Conservation (phyloP, 2,888 invertebrate species). For the Chymomyza caudatula region DNA sequence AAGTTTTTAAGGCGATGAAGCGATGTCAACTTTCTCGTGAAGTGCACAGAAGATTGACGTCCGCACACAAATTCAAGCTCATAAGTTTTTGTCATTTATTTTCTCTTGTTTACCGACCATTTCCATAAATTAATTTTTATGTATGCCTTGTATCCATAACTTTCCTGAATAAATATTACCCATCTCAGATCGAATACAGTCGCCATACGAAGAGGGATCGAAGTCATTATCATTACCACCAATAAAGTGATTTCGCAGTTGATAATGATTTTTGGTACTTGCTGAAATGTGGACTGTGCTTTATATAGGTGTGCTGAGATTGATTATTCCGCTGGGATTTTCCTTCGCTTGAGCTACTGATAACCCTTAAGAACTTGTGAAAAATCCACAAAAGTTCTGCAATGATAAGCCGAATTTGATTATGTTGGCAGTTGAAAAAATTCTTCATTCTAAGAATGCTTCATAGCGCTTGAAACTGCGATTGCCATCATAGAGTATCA, state of each 20-base stretch:
- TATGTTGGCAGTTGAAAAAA: neutral
- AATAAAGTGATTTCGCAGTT: slow-evolving; percentile 40
- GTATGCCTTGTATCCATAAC: too few species aligned
- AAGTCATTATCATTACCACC: slow-evolving; percentile 41
- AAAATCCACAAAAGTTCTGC: neutral
- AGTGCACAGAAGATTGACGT: too few species aligned
- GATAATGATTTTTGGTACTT: neutral
- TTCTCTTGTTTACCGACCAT: too few species aligned
- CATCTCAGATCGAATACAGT: too few species aligned
- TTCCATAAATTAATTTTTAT: too few species aligned
- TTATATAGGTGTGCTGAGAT: neutral
- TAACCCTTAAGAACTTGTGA: neutral
- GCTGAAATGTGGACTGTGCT: neutral
- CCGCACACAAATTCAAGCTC: too few species aligned
- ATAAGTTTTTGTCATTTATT: too few species aligned
- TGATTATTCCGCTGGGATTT: neutral
- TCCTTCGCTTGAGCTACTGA: neutral
- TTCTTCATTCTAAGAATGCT: neutral
- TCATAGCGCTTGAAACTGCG: neutral
- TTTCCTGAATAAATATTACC: too few species aligned
- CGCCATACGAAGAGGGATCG: too few species aligned
- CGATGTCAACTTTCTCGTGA: too few species aligned
- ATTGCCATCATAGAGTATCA: too few species aligned
- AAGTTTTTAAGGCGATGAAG: too few species aligned
- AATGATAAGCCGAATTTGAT: neutral